Conservation (phyloP, 2,888 invertebrate species). For the Orchesella flavescens region DNA sequence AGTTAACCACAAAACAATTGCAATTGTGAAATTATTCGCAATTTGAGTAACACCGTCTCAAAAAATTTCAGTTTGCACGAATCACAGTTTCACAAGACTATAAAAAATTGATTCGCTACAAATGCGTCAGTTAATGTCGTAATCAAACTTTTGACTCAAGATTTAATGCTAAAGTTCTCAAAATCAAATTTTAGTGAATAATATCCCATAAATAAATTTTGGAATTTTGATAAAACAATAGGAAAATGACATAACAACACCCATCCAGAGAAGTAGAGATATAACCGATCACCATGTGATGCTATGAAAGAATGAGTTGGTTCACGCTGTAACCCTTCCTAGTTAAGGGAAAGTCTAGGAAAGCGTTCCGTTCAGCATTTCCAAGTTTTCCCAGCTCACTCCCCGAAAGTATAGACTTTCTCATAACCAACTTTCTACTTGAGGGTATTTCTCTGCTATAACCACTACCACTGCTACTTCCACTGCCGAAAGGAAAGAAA, state of each 20-base stretch:
- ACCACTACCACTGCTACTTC: neutral
- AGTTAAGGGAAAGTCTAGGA: slow-evolving; percentile 30
- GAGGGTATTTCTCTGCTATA: neutral
- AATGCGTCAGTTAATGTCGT: too few species aligned
- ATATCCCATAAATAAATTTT: too few species aligned
- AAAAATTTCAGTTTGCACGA: too few species aligned
- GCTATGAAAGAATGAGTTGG: slow-evolving; percentile 53
- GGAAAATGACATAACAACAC: slow-evolving; percentile 4
- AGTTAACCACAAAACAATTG: too few species aligned
- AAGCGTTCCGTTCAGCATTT: slow-evolving; percentile 17
- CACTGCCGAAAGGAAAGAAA: slow-evolving; percentile 24
- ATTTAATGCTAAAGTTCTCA: too few species aligned
- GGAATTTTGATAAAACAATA: neutral
- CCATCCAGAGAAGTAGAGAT: slow-evolving; percentile 2
- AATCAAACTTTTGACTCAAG: too few species aligned
- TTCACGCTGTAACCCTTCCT: slow-evolving; percentile 31
- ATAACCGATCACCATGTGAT: slow-evolving; percentile 58
- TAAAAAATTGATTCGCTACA: too few species aligned
- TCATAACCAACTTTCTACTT: slow-evolving; percentile 21
- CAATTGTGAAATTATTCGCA: too few species aligned
- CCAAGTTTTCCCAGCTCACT: slow-evolving; percentile 36
- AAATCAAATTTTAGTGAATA: too few species aligned
- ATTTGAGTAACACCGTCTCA: too few species aligned
- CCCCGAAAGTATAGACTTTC: slow-evolving; percentile 28
- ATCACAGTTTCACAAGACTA: too few species aligned